phyloP scores from a whole-genome alignment of 1,140 invertebrate genomes.

The Trichomalopsis sarcophagae region DNA sequence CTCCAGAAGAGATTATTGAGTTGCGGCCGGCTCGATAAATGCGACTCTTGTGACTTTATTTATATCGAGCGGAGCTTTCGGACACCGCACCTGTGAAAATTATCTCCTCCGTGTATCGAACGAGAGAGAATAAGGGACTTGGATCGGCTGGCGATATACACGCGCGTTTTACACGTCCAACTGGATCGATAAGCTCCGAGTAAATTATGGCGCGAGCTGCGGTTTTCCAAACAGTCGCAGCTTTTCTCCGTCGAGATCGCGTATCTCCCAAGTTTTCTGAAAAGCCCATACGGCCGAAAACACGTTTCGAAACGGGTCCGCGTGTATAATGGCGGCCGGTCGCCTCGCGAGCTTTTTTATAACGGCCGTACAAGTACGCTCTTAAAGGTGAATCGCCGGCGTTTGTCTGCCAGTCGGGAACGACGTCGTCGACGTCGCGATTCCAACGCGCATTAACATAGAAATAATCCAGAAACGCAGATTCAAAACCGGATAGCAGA shows the following conservation, averaged over 20 bases:
- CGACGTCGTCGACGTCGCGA: too few relatives aligned
- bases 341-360: neutral
- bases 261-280: neutral
- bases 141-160: neutral
- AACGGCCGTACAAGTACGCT: neutral
- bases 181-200: conserved; percentile 14
- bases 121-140: neutral
- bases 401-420: conserved; percentile 5
- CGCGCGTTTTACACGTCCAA: neutral
- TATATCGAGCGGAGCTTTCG: conserved; percentile 7
- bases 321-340: too few relatives aligned
- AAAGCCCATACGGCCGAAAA: neutral
- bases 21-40: conserved; percentile 21
- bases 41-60: conserved; percentile 24
- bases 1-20: conserved; percentile 22
- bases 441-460: neutral
- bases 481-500: neutral
- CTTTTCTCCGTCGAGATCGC: neutral
- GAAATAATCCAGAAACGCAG: neutral
- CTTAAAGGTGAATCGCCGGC: neutral
- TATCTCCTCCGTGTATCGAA: neutral
- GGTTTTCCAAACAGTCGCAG: neutral
- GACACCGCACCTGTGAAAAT: neutral
- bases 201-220: neutral
- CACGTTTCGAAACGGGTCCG: neutral